Base-by-base conservation (phyloP, 2,797 vertebrate genomes). In the Sebastes matsubarae region DNA sequence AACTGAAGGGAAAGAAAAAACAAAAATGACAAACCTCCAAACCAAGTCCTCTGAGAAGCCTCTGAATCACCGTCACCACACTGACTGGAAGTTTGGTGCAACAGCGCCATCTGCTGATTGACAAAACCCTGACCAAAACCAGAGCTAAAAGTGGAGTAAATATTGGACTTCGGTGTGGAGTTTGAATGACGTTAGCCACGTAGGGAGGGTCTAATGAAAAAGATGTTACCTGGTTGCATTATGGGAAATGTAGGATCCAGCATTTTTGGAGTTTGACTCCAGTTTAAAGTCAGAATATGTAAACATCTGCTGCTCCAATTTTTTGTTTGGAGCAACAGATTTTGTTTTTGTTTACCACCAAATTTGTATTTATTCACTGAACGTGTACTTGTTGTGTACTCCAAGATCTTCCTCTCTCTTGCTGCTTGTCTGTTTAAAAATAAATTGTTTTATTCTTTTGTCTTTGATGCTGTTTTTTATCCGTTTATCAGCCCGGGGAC, bases 401-500 rank as follows among this genome's bases (percentile, higher is more conserved):
- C 42, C 42, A 52, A 38, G 32, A 25, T 57, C 13, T 13, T 70
- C 24, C 11, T 7, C 22, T 68, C 20, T 38, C 9, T 36, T 36
- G 22, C 68, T 36, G 52, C 29, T 6, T 55, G 7, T 68, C 50
- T 55, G 29, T 68, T 55, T 6, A 5, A 50, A n/a, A 22, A 25
- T 36, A 36, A 25, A 24, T 34, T 57, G 16, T 72, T 32, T n/a
- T n/a, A n/a, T n/a, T n/a, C 24, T 67, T 12, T 13, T 25, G 2
- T 22, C 14, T 59, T 46, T 52, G 3, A 8, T 42, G 8, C 16
- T 3, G 13, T 11, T 18, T 32, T 34, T 55, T 34, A 4, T 3
- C n/a, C 22, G 1, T 70, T 22, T 82, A 0, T 46, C 87, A 97
- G 96, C 93, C 93, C 0, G 95, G 96, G 9, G 85, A 58, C 54